A percentile compares a stretch with the other conserved stretches of the same genome.
These are phyloP conservation scores for Eriocheir sinensis DNA, from an alignment of 1,140 invertebrate species.

Conservation along the genomic window DNA sequence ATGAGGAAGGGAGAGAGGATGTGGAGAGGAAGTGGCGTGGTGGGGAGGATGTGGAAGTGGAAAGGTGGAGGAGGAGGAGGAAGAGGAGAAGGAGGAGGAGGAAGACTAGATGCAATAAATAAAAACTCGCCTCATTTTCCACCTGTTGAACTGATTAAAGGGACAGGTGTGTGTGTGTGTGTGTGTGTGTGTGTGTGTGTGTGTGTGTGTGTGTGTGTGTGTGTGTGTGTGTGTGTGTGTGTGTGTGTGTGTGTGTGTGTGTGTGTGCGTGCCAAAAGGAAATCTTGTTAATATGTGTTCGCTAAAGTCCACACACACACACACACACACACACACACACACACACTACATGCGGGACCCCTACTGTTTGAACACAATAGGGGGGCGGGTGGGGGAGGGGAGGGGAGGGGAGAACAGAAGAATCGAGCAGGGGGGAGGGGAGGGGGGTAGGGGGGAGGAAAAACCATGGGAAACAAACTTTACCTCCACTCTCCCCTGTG, in stretches of 20 bases:
- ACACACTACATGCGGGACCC: neutral
- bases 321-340: neutral
- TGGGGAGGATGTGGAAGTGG: neutral
- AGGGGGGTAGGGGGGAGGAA: neutral
- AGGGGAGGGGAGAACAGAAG: neutral
- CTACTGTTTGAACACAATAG: slow-evolving; percentile 12
- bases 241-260: slow-evolving; percentile 22
- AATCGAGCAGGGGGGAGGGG: neutral
- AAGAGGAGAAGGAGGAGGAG: too few relatives aligned
- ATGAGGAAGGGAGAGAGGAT: neutral
- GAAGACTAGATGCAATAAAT: neutral
- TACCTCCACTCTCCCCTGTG: neutral
- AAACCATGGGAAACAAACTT: neutral
- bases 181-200: too few relatives aligned
- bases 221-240: slow-evolving; percentile 22
- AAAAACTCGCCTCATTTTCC: neutral
- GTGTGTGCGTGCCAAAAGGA: neutral
- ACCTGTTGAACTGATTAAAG: neutral
- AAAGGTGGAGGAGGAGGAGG: neutral
- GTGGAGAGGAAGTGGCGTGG: neutral
- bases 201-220: slow-evolving; percentile 1
- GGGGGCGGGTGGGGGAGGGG: too few relatives aligned
- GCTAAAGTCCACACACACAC: neutral
- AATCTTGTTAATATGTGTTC: neutral
- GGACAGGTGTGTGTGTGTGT: too few relatives aligned